These are phyloP conservation scores for Bufo bufo DNA, from an alignment of 2,113 vertebrate species.

Conservation along the genomic window DNA sequence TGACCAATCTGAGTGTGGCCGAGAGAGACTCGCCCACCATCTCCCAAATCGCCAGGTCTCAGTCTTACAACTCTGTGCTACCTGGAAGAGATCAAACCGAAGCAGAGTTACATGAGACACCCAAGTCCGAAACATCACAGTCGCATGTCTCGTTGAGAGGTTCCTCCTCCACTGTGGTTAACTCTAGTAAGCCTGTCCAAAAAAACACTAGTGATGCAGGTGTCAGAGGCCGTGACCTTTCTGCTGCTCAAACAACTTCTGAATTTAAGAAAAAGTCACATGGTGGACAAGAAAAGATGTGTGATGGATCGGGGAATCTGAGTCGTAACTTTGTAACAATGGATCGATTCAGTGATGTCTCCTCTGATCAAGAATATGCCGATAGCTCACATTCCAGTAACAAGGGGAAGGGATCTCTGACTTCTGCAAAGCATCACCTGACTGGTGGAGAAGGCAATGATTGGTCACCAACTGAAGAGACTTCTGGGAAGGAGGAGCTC, in stretches of 20 bases:
- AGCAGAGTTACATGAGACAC: not conserved
- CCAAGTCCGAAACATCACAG: not conserved
- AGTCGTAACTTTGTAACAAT: accelerated
- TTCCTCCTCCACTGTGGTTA: not conserved
- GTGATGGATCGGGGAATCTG: accelerated
- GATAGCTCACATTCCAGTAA: conserved; percentile 65
- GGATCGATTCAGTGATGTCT: conserved; percentile 65
- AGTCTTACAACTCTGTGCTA: conserved; percentile 67
- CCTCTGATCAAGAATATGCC: conserved; percentile 64
- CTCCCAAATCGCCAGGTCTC: conserved; percentile 67
- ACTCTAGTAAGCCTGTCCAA: not conserved
- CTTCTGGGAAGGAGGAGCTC: conserved; percentile 67
- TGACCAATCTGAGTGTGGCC: conserved; percentile 56
- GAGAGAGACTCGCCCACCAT: conserved; percentile 51
- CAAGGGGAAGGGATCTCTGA: conserved; percentile 54
- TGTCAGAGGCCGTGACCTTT: not conserved
- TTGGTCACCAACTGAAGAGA: conserved; percentile 64
- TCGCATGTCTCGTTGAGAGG: not conserved
- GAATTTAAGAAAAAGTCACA: not conserved
- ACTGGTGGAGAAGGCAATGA: conserved; percentile 69
- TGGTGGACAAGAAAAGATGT: not conserved
- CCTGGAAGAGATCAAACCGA: conserved; percentile 27
- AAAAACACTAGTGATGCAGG: accelerated
- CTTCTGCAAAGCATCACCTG: conserved; percentile 64
- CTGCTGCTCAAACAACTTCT: not conserved